Evolutionary conservation across 2,113 vertebrate genomes (phyloP).

Genomic region (Sterrhoptilus dennistouni): DNA sequence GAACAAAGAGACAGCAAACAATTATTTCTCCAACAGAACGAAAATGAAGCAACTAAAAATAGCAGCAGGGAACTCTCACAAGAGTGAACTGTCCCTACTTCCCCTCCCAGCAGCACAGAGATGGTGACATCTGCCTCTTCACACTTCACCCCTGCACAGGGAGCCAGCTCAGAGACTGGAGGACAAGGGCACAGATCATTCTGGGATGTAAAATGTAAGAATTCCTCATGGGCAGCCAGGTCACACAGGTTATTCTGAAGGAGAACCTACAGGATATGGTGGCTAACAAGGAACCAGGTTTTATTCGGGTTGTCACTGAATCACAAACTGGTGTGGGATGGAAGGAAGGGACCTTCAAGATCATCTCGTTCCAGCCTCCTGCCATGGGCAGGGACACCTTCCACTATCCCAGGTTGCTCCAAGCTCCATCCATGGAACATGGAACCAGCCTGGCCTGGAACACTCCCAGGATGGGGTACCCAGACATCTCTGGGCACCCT

Average conservation of each 20-base stretch:
- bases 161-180: background rate
- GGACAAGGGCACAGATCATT: background rate
- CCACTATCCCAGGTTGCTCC: background rate
- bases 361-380: background rate
- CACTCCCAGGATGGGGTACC: background rate
- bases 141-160: background rate
- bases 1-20: background rate
- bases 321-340: background rate
- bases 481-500: background rate
- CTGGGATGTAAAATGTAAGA: background rate
- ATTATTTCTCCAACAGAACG: background rate
- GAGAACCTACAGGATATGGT: background rate
- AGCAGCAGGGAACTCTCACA: background rate
- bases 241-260: background rate
- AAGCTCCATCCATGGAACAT: background rate
- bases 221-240: background rate
- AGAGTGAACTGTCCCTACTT: background rate
- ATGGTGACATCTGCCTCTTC: background rate
- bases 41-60: background rate
- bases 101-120: background rate
- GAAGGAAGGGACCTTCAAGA: background rate
- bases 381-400: background rate
- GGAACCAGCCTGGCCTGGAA: background rate
- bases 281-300: background rate
- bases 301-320: background rate